Percentiles rank a stretch among this genome's conserved stretches.
These are phyloP conservation scores for Ypsolopha sequella DNA, from an alignment of 2,888 invertebrate species.

Conservation along the genomic window DNA sequence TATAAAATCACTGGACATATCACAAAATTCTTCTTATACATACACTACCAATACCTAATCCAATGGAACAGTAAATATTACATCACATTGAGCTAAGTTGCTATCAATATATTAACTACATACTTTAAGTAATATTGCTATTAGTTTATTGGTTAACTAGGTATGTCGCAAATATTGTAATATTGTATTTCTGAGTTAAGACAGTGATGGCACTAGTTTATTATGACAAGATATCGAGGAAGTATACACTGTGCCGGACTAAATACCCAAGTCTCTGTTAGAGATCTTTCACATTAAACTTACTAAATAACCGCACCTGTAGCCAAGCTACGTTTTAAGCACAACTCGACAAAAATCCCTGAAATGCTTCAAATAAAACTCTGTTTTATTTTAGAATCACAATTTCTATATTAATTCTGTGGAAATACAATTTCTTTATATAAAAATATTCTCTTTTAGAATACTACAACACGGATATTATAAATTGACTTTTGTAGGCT, in stretches of 20 bases:
- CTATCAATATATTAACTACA: conserved; percentile 55
- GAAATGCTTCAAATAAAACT: conserved; percentile 68
- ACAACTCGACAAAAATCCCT: conserved; percentile 58
- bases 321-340: conserved; percentile 62
- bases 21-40: conserved; percentile 56
- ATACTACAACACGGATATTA: conserved; percentile 36
- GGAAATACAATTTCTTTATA: conserved; percentile 53
- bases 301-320: conserved; percentile 42
- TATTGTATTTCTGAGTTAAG: conserved; percentile 42
- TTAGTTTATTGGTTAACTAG: conserved; percentile 57
- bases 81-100: conserved; percentile 69
- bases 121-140: conserved; percentile 67
- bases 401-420: conserved; percentile 47
- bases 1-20: conserved; percentile 55
- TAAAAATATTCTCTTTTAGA: conserved; percentile 49
- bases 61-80: conserved; percentile 67
- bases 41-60: conserved; percentile 61
- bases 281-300: conserved; percentile 36
- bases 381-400: conserved; percentile 66
- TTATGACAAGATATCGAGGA: conserved; percentile 60
- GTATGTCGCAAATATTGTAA: conserved; percentile 40
- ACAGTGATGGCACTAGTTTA: conserved; percentile 62
- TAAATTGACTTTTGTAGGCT: conserved; percentile 52
- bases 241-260: conserved; percentile 37
- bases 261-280: conserved; percentile 20